phyloP scores from a whole-genome alignment of 23 tunicate species.

The Trididemnum clinides region DNA sequence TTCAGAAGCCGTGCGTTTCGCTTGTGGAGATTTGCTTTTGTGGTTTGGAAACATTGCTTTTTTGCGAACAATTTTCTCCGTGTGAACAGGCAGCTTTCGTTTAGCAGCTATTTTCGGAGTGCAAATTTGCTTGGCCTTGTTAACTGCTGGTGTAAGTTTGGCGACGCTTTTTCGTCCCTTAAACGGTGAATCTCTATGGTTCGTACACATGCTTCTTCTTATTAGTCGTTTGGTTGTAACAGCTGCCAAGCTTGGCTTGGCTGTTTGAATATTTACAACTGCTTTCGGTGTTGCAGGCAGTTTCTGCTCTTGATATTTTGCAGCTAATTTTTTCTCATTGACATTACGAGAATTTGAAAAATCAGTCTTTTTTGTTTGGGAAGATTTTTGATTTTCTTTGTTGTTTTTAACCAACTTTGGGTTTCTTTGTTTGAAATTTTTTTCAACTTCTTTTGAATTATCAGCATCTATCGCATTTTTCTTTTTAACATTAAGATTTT shows the following conservation, averaged over 20 bases:
- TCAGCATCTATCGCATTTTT: background rate
- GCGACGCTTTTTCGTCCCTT: background rate
- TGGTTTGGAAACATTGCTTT: background rate
- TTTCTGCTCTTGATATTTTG: background rate
- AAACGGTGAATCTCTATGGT: background rate
- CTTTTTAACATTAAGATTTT: background rate
- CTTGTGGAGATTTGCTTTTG: background rate
- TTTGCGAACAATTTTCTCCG: conserved; percentile 12
- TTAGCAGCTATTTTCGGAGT: background rate
- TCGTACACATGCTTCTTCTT: conserved; percentile 1
- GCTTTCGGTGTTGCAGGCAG: background rate
- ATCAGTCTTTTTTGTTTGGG: background rate
- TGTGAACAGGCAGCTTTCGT: background rate
- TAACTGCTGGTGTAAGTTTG: background rate
- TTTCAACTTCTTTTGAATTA: background rate
- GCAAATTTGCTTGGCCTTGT: background rate
- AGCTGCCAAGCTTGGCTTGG: conserved; percentile 1
- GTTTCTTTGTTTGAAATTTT: background rate
- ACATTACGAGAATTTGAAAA: background rate
- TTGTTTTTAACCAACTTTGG: background rate
- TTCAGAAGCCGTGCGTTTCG: background rate
- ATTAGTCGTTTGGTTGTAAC: background rate
- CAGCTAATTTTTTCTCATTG: too few relatives aligned
- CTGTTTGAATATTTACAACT: background rate
- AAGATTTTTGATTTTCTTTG: background rate